These are phyloP conservation scores for Drosophila mulleri DNA, from an alignment of 2,888 invertebrate genomes.

Conservation along the genomic window DNA sequence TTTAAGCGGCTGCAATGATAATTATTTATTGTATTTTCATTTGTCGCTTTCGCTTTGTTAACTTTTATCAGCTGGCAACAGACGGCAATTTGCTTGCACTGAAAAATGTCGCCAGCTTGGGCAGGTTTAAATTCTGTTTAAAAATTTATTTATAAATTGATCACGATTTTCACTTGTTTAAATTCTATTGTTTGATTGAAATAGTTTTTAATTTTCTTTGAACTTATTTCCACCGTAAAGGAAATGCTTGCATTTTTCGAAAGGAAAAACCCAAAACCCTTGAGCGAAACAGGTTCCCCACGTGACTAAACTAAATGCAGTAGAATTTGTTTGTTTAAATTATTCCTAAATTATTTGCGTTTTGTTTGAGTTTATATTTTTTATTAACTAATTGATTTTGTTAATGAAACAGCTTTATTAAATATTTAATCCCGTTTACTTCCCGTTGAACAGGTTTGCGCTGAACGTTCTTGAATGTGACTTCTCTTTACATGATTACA, in stretches of 20 bases:
- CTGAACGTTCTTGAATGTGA: neutral
- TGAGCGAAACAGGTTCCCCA: neutral
- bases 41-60: neutral
- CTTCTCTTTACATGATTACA: neutral
- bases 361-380: neutral
- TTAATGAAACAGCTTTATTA: neutral
- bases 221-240: slow-evolving; percentile 42
- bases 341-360: neutral
- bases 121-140: slow-evolving; percentile 8
- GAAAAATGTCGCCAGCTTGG: slow-evolving; percentile 25
- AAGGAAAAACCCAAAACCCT: slow-evolving; percentile 17
- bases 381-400: neutral
- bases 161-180: slow-evolving; percentile 35
- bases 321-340: neutral
- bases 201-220: slow-evolving; percentile 4
- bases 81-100: neutral
- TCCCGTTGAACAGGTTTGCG: slow-evolving; percentile 3
- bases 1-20: slow-evolving; percentile 21
- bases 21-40: slow-evolving; percentile 13
- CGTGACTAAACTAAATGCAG: neutral
- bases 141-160: slow-evolving; percentile 13
- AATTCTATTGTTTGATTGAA: slow-evolving; percentile 31
- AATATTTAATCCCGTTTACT: neutral
- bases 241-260: slow-evolving; percentile 34
- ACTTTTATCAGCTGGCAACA: slow-evolving; percentile 23